A percentile compares a stretch with the other conserved stretches of the same genome.
Conservation (phyloP, 2,888 invertebrate species). For the Teinopalpus imperialis region DNA sequence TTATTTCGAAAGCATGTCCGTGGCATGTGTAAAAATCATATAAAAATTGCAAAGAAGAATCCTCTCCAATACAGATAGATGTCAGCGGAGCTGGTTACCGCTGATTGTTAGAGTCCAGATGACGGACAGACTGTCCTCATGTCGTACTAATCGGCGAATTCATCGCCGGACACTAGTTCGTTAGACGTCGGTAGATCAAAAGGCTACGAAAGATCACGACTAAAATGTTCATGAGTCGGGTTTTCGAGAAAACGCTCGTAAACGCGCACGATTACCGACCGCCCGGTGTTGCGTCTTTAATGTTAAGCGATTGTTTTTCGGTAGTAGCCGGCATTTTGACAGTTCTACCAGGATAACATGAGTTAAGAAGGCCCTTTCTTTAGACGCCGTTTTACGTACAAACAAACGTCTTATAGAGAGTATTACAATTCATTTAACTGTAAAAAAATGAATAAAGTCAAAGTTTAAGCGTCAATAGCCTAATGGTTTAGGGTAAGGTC, state of each 20-base stretch:
- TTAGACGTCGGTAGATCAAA: constrained; percentile 72
- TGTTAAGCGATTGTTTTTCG: constrained; percentile 19
- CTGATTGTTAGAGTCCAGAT: constrained; percentile 28
- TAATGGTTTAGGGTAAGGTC: too few relatives aligned
- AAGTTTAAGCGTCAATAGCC: too few relatives aligned
- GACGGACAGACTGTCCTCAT: constrained; percentile 45
- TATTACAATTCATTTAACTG: too few relatives aligned
- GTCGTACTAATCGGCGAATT: constrained; percentile 47
- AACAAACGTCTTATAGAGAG: too few relatives aligned
- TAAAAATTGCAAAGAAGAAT: too few relatives aligned
- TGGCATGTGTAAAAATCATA: too few relatives aligned
- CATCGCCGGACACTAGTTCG: constrained; percentile 58
- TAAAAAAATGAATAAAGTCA: too few relatives aligned
- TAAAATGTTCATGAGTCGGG: constrained; percentile 57
- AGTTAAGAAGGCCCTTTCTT: not conserved
- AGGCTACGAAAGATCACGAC: constrained; percentile 63
- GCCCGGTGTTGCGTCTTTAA: not conserved
- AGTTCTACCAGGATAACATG: constrained; percentile 18
- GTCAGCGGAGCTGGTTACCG: constrained; percentile 2
- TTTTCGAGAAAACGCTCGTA: constrained; percentile 66
- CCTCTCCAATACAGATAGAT: constrained; percentile 1
- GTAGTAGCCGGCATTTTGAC: constrained; percentile 11
- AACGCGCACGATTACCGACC: constrained; percentile 59
- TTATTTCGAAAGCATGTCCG: too few relatives aligned
- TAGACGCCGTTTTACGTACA: too few relatives aligned